Evolutionary conservation across 1,140 invertebrate species (phyloP).

Genomic region (Drosophila bipectinata): DNA sequence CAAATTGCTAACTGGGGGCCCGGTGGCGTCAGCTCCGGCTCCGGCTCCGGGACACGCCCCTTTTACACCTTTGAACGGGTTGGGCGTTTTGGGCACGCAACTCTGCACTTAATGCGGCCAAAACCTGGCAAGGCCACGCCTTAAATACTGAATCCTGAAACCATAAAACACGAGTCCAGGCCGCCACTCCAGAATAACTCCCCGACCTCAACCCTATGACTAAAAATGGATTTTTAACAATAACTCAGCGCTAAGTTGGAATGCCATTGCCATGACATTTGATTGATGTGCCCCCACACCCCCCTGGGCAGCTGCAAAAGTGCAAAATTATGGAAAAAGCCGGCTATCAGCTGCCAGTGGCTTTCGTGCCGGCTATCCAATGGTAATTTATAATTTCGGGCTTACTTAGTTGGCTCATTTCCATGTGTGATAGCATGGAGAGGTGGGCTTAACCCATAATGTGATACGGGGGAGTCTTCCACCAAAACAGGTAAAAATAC

Average conservation of each 20-base stretch:
- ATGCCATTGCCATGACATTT: constrained; percentile 64
- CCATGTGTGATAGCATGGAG: constrained; percentile 22
- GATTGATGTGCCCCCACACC: constrained; percentile 61
- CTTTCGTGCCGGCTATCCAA: constrained; percentile 61
- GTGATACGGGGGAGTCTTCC: neutral
- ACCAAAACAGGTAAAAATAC: neutral
- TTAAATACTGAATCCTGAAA: constrained; percentile 33
- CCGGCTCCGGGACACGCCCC: constrained; percentile 52
- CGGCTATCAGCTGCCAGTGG: constrained; percentile 55
- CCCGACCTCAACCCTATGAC: neutral
- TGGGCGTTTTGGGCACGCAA: constrained; percentile 72
- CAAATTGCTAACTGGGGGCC: constrained; percentile 70
- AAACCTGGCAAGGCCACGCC: constrained; percentile 56
- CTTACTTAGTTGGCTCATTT: constrained; percentile 52
- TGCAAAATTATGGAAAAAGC: constrained; percentile 48
- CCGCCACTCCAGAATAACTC: constrained; percentile 11
- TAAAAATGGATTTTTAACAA: constrained; percentile 32
- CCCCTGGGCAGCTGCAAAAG: constrained; percentile 65
- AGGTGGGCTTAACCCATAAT: constrained; percentile 1
- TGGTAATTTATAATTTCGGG: constrained; percentile 63
- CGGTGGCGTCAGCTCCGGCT: constrained; percentile 59
- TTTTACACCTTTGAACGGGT: constrained; percentile 70
- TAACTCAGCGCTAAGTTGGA: constrained; percentile 62
- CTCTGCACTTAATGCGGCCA: constrained; percentile 65
- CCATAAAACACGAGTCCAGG: constrained; percentile 12